Evolutionary conservation across 1,140 invertebrate genomes (phyloP).

Genomic region (Heliconius hewitsoni): DNA sequence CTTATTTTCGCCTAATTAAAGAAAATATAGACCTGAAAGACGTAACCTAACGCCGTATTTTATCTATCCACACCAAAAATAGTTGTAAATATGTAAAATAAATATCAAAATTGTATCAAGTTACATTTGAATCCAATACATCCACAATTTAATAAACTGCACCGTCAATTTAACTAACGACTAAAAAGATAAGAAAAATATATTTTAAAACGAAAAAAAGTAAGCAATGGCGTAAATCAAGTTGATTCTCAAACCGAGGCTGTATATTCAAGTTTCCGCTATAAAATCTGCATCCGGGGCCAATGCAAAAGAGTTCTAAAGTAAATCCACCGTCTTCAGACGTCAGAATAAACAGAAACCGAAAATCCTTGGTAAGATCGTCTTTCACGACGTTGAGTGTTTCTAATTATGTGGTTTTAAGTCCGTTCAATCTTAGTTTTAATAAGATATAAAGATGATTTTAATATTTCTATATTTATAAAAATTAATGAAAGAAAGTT

Average conservation of each 20-base stretch:
- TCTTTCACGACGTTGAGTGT: constrained; percentile 5
- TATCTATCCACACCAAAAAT: too few species aligned
- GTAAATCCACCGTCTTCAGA: constrained; percentile 6
- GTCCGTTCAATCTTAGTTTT: not conserved
- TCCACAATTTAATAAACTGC: too few species aligned
- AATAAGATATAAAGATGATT: not conserved
- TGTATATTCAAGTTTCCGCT: not conserved
- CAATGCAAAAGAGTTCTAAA: constrained; percentile 9
- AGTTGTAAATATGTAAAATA: too few species aligned
- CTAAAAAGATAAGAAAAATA: not conserved
- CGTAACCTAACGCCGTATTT: too few species aligned
- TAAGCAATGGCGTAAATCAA: not conserved
- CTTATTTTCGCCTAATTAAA: too few species aligned
- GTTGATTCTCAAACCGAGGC: constrained; percentile 3
- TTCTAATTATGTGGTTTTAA: constrained; percentile 4
- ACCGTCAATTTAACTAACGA: too few species aligned
- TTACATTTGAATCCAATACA: too few species aligned
- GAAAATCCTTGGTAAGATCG: constrained; percentile 1
- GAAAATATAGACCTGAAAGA: too few species aligned
- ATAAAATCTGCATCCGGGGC: constrained; percentile 5
- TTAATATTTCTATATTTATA: not conserved
- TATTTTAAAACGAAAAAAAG: not conserved
- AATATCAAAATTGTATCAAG: too few species aligned
- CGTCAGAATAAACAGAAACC: constrained; percentile 2
- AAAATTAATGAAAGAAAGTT: too few species aligned